These are phyloP conservation scores for Sminthurides aquaticus DNA, from an alignment of 2,888 invertebrate species.

Conservation along the genomic window DNA sequence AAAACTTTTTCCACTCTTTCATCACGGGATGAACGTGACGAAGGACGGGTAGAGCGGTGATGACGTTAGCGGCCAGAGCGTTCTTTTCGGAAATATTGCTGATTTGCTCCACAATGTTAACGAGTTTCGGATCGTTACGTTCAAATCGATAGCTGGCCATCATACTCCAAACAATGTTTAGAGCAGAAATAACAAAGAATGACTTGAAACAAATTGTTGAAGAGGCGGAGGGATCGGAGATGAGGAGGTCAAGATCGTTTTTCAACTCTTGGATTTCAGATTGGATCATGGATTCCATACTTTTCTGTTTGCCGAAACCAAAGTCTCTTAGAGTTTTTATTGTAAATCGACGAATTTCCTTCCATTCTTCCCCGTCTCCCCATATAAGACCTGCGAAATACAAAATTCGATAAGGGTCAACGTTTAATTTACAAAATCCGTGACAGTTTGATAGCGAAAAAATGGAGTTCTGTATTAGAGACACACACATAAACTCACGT, in stretches of 20 bases:
- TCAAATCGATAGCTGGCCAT: conserved; percentile 23
- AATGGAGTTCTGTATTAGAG: no score
- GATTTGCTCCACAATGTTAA: conserved; percentile 12
- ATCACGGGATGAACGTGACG: conserved; percentile 2
- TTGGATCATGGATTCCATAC: conserved; percentile 21
- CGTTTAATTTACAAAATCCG: no score
- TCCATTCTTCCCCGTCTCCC: conserved; percentile 25
- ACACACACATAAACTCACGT: no score
- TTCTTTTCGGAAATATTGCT: conserved; percentile 27
- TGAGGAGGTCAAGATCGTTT: conserved; percentile 1
- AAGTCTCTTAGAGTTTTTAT: conserved; percentile 19
- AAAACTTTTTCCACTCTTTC: conserved; percentile 2
- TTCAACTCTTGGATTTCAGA: conserved; percentile 22
- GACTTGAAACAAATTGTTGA: conserved; percentile 21
- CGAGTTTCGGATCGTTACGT: conserved; percentile 22
- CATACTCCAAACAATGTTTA: conserved; percentile 29
- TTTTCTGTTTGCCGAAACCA: conserved; percentile 28
- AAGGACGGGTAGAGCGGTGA: no score
- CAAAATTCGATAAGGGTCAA: no score
- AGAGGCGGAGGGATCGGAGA: conserved; percentile 5
- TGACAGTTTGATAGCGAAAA: no score
- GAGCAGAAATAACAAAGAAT: conserved; percentile 27
- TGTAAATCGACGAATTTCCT: conserved; percentile 26
- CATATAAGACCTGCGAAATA: conserved; percentile 12
- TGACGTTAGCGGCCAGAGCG: conserved; percentile 25